Conservation (phyloP, 2,113 vertebrate species). For the Gambusia holbrooki region DNA sequence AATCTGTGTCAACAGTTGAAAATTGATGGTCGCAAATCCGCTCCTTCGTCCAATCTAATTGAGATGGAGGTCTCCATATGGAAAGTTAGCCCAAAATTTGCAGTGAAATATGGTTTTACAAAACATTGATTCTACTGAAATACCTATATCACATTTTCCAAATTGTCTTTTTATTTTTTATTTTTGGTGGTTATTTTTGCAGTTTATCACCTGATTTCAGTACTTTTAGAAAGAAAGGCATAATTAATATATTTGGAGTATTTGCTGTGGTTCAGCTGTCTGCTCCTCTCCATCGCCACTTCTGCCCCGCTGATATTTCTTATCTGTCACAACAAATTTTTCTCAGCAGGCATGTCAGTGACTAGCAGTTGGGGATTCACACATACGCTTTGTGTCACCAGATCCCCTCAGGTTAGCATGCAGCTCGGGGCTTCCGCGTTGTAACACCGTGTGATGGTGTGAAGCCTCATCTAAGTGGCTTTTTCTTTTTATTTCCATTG, state of each 20-base stretch:
- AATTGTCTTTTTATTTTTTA: background rate
- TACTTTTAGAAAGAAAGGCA: constrained; percentile 40
- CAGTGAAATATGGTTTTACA: background rate
- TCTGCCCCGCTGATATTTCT: constrained; percentile 58
- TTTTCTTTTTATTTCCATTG: background rate
- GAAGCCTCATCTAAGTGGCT: constrained; percentile 36
- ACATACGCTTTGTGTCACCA: constrained; percentile 67
- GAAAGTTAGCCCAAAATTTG: background rate
- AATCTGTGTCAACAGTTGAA: background rate
- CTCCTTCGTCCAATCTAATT: background rate
- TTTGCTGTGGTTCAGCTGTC: constrained; percentile 19
- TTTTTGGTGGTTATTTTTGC: no score
- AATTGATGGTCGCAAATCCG: background rate
- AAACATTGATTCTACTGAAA: background rate
- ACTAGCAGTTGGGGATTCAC: constrained; percentile 45
- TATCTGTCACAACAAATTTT: constrained; percentile 71
- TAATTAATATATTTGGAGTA: constrained; percentile 23
- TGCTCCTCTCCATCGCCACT: constrained; percentile 2
- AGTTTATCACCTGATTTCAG: background rate
- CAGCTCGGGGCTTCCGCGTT: constrained; percentile 32
- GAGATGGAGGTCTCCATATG: background rate
- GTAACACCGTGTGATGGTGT: constrained; percentile 48
- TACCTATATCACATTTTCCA: background rate
- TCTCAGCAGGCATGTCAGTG: constrained; percentile 57
- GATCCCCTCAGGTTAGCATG: constrained; percentile 62